Base-by-base conservation (phyloP, 2,888 invertebrate species). In the Abrostola triplasia region DNA sequence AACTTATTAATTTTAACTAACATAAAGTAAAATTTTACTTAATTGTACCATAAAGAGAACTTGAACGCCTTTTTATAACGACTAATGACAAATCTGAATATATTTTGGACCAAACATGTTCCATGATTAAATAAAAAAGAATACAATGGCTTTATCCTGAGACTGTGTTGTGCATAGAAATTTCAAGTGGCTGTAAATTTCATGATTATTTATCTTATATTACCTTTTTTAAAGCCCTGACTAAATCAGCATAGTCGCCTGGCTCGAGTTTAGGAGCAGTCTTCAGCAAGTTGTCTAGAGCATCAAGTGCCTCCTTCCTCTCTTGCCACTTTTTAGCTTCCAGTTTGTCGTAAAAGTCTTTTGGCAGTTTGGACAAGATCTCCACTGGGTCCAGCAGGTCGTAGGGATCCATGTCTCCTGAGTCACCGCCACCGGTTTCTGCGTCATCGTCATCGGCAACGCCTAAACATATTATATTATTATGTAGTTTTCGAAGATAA, bases 311-410 rank as follows among this genome's bases (percentile, higher is more conserved):
- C 86, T 99, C 99, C 86, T 99, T 99, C 37, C 99, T 95, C 63
- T 99, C 98, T 85, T 98, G 98, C 99, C 99, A 99, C 85, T 98
- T 99, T 90, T 98, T 99, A 0, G 98, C 98, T 82, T 99, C 98
- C 5, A 98, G 88, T 88, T 99, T 98, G 5, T 99, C 99, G 86
- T 97, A 98, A 90, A 99, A 99, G 90, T 99, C 98, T 92, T 98
- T 98, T 0, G 99, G 99, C 41, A 99, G 91, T 87, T 98, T 98
- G 0, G 98, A 97, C 0, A 99, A 89, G 75, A 99, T 98, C 85
- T 99, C 99, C 52, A 99, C 98, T 0, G 99, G 98, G 79, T 98
- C 98, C 38, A 99, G 90, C 0, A 99, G 92, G 61, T 99, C 99
- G 89, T 97, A 98, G 0, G 98, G 97, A 92, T 99, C 99, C 57